phyloP scores from a whole-genome alignment of 2,888 invertebrate genomes.

The Unio pictorum region DNA sequence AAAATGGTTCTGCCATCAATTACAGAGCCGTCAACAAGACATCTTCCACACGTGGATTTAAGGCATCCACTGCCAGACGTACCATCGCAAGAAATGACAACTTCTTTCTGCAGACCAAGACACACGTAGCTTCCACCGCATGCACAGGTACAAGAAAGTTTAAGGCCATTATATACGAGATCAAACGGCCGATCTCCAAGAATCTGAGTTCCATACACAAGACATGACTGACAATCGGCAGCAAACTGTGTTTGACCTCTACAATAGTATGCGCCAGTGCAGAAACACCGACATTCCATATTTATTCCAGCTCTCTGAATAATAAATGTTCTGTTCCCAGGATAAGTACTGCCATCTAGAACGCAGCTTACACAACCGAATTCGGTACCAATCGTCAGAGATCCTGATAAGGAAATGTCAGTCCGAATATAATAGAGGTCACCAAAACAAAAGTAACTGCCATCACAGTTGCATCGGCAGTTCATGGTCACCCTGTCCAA shows the following conservation, averaged over 20 bases:
- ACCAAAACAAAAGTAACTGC: slow-evolving; percentile 22
- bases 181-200: slow-evolving; percentile 20
- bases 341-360: slow-evolving; percentile 31
- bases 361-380: slow-evolving; percentile 31
- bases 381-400: slow-evolving; percentile 26
- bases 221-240: slow-evolving; percentile 20
- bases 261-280: slow-evolving; percentile 40
- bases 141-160: slow-evolving; percentile 18
- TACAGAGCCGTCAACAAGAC: slow-evolving; percentile 18
- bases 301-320: slow-evolving; percentile 15
- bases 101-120: slow-evolving; percentile 11
- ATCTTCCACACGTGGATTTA: slow-evolving; percentile 15
- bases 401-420: slow-evolving; percentile 24
- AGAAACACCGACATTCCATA: slow-evolving; percentile 39
- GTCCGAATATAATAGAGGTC: slow-evolving; percentile 24
- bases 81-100: slow-evolving; percentile 16
- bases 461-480: slow-evolving; percentile 45
- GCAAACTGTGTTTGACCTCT: slow-evolving; percentile 15
- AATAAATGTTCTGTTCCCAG: slow-evolving; percentile 42
- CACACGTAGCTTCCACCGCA: slow-evolving; percentile 27
- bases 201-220: slow-evolving; percentile 12
- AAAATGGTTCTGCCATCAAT: slow-evolving; percentile 26
- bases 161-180: slow-evolving; percentile 20
- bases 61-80: slow-evolving; percentile 25
- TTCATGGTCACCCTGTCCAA: slow-evolving; percentile 24